Percentiles rank a stretch among this genome's conserved stretches.
Conservation (phyloP, 2,113 vertebrate species). For the Sterrhoptilus dennistouni region DNA sequence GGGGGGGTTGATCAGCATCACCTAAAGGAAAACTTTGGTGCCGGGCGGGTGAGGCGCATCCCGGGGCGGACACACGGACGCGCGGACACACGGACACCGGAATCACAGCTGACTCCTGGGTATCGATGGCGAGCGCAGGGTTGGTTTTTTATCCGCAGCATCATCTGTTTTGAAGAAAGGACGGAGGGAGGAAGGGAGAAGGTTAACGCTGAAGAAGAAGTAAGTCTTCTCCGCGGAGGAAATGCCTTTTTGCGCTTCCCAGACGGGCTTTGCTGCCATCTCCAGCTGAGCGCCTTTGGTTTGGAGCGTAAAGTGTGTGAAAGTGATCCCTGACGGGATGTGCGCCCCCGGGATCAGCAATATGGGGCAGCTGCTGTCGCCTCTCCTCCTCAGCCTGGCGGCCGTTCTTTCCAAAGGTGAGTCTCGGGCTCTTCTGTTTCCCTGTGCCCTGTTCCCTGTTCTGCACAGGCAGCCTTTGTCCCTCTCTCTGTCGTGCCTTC, state of each 20-base stretch:
- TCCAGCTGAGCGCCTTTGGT: not conserved
- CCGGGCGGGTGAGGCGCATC: not conserved
- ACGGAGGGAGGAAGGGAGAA: not conserved
- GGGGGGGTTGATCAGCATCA: not conserved
- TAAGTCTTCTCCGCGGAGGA: not conserved
- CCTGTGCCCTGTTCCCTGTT: not conserved
- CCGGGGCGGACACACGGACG: not conserved
- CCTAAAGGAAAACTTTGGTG: slow-evolving; percentile 27
- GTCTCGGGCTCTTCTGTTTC: not conserved
- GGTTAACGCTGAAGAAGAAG: not conserved
- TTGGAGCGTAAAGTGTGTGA: not conserved
- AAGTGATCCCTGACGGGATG: slow-evolving; percentile 48
- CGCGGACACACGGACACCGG: too few species aligned
- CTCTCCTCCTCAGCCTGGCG: slow-evolving; percentile 75
- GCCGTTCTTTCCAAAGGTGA: slow-evolving; percentile 78
- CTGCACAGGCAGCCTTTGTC: not conserved
- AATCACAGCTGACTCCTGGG: not conserved
- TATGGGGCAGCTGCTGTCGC: slow-evolving; percentile 68
- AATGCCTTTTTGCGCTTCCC: not conserved
- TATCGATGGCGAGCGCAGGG: not conserved
- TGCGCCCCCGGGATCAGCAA: slow-evolving; percentile 61
- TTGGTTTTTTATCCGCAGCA: not conserved
- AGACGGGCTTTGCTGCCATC: slow-evolving; percentile 1
- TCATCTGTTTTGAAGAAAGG: not conserved
- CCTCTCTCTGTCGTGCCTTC: not conserved